Conservation (phyloP, 1,140 invertebrate species). For the Euschistus heros region DNA sequence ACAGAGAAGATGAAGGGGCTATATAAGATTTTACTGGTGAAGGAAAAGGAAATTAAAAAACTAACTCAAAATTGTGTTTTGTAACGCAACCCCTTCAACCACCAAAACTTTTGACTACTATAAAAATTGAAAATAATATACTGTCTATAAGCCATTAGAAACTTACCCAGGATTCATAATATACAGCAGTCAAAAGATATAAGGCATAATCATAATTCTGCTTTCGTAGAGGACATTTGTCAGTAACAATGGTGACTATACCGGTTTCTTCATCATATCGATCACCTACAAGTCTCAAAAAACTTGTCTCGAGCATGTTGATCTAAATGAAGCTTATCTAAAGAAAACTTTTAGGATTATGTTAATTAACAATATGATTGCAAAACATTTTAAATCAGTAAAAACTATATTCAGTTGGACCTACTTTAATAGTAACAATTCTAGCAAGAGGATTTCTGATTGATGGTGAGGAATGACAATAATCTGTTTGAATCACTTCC, state of each 20-base stretch:
- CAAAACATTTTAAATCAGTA: neutral
- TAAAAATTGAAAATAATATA: too few relatives aligned
- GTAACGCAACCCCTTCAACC: too few relatives aligned
- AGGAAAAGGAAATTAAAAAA: too few relatives aligned
- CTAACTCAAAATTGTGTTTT: too few relatives aligned
- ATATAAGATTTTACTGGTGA: too few relatives aligned
- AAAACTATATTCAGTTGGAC: neutral
- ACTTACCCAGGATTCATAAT: conserved; percentile 75
- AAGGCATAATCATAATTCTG: conserved; percentile 91
- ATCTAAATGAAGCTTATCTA: conserved; percentile 61
- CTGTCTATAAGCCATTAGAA: too few relatives aligned
- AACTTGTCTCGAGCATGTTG: conserved; percentile 83
- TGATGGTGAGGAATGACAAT: conserved; percentile 78
- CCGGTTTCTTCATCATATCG: conserved; percentile 70
- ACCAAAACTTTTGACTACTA: too few relatives aligned
- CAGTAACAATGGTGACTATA: conserved; percentile 67
- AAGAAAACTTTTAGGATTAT: conserved; percentile 44
- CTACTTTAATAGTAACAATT: conserved; percentile 61
- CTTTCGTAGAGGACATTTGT: conserved; percentile 77
- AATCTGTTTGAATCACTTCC: conserved; percentile 70
- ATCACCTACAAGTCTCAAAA: conserved; percentile 63
- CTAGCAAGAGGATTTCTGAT: conserved; percentile 78
- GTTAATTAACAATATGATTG: neutral
- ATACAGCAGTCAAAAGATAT: conserved; percentile 85
- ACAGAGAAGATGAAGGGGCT: too few relatives aligned